Evolutionary conservation across 2,113 vertebrate genomes (phyloP).

Genomic region (Oreochromis aureus): DNA sequence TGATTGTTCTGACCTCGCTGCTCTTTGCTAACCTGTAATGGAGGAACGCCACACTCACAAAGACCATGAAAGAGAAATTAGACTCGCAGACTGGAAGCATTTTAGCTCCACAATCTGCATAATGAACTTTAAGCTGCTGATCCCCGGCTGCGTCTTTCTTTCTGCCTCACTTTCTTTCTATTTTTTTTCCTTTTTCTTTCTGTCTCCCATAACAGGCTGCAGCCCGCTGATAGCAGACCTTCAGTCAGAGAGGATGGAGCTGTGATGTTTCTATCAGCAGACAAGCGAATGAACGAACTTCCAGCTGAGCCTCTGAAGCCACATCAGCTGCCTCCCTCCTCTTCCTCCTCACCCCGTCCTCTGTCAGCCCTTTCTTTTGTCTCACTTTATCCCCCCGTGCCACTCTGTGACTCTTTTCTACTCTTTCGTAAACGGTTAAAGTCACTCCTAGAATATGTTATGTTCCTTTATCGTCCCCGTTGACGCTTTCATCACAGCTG

Average conservation of each 20-base stretch:
- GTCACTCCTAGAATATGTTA: not conserved
- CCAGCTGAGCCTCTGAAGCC: conserved; percentile 24
- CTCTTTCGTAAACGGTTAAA: not conserved
- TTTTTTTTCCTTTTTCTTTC: not conserved
- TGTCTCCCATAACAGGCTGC: not conserved
- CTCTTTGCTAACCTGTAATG: not conserved
- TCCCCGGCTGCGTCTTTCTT: not conserved
- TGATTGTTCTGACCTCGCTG: not conserved
- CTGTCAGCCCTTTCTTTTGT: not conserved
- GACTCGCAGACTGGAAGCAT: not conserved
- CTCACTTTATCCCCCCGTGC: not conserved
- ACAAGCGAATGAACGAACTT: conserved; percentile 68
- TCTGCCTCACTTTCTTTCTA: not conserved
- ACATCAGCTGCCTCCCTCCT: not conserved
- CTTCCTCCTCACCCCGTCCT: not conserved
- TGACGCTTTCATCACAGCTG: not conserved
- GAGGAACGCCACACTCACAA: not conserved
- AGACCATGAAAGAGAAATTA: conserved; percentile 16
- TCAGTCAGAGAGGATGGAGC: conserved; percentile 2
- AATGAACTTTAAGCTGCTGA: conserved; percentile 27
- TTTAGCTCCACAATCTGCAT: conserved; percentile 7
- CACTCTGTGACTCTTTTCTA: not conserved
- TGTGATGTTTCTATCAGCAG: conserved; percentile 32
- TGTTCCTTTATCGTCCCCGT: not conserved
- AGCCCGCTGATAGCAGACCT: conserved; percentile 25